Conservation (phyloP, 2,888 invertebrate genomes). For the Eubasilissa splendida region DNA sequence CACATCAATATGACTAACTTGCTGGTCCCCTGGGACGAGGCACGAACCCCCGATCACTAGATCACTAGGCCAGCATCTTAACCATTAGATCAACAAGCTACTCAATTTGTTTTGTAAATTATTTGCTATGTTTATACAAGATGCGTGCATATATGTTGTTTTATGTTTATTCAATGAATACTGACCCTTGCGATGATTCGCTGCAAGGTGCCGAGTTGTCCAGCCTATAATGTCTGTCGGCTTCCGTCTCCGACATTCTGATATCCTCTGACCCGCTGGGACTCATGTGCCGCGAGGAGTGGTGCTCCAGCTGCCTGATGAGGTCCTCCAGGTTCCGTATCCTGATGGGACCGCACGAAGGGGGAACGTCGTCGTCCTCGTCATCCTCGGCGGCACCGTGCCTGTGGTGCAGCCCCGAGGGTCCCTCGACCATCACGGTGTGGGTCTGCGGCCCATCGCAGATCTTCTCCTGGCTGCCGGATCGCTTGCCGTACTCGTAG, state of each 20-base stretch:
- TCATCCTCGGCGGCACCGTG: conserved; percentile 62
- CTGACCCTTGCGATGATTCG: conserved; percentile 82
- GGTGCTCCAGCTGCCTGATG: conserved; percentile 90
- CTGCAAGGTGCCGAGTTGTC: conserved; percentile 83
- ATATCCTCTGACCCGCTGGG: conserved; percentile 94
- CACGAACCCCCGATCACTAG: too few relatives aligned
- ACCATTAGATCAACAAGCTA: too few relatives aligned
- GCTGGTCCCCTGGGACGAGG: too few relatives aligned
- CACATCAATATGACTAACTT: not conserved
- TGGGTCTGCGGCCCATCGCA: conserved; percentile 80
- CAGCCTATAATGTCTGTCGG: conserved; percentile 89
- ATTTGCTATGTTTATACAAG: not conserved
- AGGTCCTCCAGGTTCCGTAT: conserved; percentile 94
- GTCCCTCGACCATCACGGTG: conserved; percentile 68
- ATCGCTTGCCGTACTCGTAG: conserved; percentile 78
- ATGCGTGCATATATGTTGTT: not conserved
- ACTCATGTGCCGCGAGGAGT: conserved; percentile 89
- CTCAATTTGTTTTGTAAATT: conserved; percentile 1
- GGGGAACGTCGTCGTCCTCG: conserved; percentile 82
- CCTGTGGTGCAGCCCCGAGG: conserved; percentile 63
- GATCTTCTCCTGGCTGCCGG: conserved; percentile 81
- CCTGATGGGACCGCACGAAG: conserved; percentile 87
- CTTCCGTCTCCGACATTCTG: conserved; percentile 90
- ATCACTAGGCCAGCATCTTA: not conserved
- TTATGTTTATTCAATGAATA: conserved; percentile 55